Evolutionary conservation across 2,888 invertebrate genomes (phyloP), one percentile per base, ranked within the genome.

Genomic region (Synanthedon tipuliformis): DNA sequence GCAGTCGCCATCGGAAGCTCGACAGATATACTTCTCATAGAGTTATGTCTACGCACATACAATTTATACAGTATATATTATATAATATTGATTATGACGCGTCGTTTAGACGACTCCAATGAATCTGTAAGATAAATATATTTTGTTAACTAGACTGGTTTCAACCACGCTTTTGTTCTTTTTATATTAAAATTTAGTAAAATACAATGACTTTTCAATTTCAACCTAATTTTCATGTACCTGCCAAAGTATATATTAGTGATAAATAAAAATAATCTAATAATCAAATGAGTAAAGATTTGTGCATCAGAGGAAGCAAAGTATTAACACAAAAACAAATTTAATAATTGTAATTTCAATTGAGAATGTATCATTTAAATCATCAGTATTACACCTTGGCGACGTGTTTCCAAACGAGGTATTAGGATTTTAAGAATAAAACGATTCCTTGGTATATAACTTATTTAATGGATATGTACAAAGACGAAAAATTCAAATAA

Each of bases 1-100:
- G 81, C 98, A 98, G 76, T 94, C 94, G 64, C 95, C 97, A 18
- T 91, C 93, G 54, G 97, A 98, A 75, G 98, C 98, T 51, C 91
- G 94, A 73, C 93, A 95, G 75, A 95, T 99, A 74, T 95, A 93
- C 82, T 98, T 98, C 89, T 98, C 93, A 86, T 86, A 73, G 78
- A 68, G 55, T 34, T 7, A 34, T 34, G 34, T 34, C 7, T 34
- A 10, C 34, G 34, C 34, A 34, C 34, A 34, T 34, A 34, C 34
- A 10, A 34, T 34, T 34, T 34, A 34, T 34, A 10, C 34, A 8
- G 23, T 34, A 34, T 10, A 27, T 27, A 8, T 27, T 27, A 34
- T 8, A 10, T 34, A 34, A 23, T 34, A 34, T 34, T 34, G 34
- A 34, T 10, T 34, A 34, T 34, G 10, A 34, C 34, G 34, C 34